Conservation (phyloP, 2,797 vertebrate species). For the Vireo griseus region DNA sequence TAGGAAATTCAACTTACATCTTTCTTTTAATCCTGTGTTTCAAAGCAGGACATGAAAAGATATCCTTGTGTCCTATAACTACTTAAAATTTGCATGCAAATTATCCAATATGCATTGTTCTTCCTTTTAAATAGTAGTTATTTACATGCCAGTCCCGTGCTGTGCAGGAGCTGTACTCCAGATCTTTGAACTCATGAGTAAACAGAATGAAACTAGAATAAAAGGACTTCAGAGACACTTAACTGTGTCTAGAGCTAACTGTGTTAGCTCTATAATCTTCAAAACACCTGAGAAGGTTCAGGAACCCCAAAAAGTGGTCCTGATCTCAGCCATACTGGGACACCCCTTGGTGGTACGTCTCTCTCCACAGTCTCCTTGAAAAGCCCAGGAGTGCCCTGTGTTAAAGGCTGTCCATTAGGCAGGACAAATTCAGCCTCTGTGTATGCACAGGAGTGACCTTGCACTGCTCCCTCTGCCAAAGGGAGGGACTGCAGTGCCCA, state of each 20-base stretch:
- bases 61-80: neutral
- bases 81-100: neutral
- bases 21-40: conserved; percentile 10
- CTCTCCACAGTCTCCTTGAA: neutral
- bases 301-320: neutral
- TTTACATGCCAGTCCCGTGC: neutral
- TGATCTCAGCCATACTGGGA: neutral
- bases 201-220: neutral
- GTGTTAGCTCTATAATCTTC: neutral
- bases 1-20: neutral
- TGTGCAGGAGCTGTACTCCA: neutral
- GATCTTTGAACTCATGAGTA: neutral
- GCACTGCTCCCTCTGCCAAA: neutral
- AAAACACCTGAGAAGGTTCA: neutral
- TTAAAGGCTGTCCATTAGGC: neutral
- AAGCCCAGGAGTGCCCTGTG: neutral
- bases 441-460: neutral
- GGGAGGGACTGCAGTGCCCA: neutral
- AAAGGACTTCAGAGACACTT: neutral
- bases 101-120: neutral
- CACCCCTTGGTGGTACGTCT: neutral
- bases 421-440: neutral
- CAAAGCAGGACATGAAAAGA: neutral
- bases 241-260: too few relatives aligned
- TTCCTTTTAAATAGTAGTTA: neutral